Percentiles rank a stretch among this genome's conserved stretches.
Conservation (phyloP, 2,797 vertebrate species). For the Acipenser ruthenus region DNA sequence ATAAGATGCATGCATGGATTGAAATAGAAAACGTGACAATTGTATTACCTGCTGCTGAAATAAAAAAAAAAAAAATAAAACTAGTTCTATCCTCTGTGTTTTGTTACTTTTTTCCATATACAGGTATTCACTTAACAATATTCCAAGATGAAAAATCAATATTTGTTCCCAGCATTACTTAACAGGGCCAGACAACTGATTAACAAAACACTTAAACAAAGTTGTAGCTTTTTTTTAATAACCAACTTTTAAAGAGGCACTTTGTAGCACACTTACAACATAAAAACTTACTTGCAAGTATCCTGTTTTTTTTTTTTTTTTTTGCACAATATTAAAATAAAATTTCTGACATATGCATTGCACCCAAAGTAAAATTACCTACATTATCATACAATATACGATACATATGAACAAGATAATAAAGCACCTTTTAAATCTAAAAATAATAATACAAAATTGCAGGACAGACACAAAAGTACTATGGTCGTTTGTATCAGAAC, state of each 20-base stretch:
- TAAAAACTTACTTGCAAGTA: slow-evolving; percentile 60
- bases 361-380: slow-evolving; percentile 80
- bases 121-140: no score
- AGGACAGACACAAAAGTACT: slow-evolving; percentile 63
- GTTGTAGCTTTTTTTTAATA: slow-evolving; percentile 65
- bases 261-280: slow-evolving; percentile 74
- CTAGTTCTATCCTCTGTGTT: no score
- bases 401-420: slow-evolving; percentile 63
- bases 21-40: no score
- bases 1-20: no score
- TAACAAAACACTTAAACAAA: slow-evolving; percentile 34
- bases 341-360: slow-evolving; percentile 81
- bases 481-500: slow-evolving; percentile 68
- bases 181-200: no score
- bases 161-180: no score
- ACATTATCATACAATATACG: slow-evolving; percentile 83
- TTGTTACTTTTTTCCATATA: no score
- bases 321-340: slow-evolving; percentile 94
- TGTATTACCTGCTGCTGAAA: no score
- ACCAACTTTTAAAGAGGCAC: slow-evolving; percentile 73
- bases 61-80: no score
- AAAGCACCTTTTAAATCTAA: slow-evolving; percentile 73
- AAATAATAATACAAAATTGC: slow-evolving; percentile 65
- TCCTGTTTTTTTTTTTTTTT: slow-evolving; percentile 67
- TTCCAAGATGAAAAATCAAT: no score